Percentiles rank a stretch among this genome's conserved stretches.
Conservation (phyloP, 2,888 invertebrate genomes). For the Cotesia congregata region DNA sequence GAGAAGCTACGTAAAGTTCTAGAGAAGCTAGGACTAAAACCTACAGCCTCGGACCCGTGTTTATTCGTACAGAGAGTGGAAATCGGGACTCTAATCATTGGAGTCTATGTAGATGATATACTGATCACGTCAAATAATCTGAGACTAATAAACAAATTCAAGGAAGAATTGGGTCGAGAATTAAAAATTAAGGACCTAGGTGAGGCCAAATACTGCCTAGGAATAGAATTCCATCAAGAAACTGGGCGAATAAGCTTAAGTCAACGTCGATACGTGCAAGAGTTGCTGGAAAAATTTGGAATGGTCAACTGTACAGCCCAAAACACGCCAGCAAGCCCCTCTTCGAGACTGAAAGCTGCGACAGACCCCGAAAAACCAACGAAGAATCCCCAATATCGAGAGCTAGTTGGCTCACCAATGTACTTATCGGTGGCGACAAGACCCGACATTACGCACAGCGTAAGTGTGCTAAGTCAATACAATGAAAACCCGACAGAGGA, state of each 20-base stretch:
- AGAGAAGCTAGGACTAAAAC: not conserved
- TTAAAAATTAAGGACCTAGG: conserved; percentile 20
- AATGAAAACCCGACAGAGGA: conserved; percentile 22
- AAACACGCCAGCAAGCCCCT: conserved; percentile 3
- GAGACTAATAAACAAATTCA: not conserved
- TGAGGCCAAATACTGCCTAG: conserved; percentile 20
- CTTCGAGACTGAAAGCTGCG: not conserved
- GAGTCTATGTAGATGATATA: conserved; percentile 21
- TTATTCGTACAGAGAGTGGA: not conserved
- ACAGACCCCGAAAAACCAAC: not conserved
- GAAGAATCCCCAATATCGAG: conserved; percentile 1
- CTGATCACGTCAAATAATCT: not conserved
- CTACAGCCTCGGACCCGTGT: conserved; percentile 21
- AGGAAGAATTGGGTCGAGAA: not conserved
- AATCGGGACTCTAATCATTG: not conserved
- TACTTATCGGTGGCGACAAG: conserved; percentile 10
- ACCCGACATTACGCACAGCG: conserved; percentile 42
- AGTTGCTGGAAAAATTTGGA: not conserved
- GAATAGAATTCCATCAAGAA: conserved; percentile 13
- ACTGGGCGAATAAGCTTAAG: not conserved
- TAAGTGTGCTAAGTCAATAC: conserved; percentile 34
- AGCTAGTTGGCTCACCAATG: conserved; percentile 20
- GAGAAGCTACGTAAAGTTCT: not conserved
- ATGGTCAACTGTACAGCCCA: conserved; percentile 22
- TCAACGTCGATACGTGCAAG: conserved; percentile 3